phyloP scores from a whole-genome alignment of 2,888 invertebrate species.

The Latrodectus hesperus region DNA sequence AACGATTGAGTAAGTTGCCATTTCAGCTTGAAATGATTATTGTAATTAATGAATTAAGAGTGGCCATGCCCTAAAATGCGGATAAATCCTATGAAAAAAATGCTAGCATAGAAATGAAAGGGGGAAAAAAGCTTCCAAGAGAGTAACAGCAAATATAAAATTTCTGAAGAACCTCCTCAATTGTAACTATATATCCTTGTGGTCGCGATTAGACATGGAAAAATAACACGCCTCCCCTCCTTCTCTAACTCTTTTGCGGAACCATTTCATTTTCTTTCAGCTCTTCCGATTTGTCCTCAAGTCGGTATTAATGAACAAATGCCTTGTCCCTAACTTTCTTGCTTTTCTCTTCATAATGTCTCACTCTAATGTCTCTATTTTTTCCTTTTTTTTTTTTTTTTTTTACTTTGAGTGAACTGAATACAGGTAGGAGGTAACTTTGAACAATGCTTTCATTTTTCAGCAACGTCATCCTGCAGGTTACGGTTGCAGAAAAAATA shows the following conservation, averaged over 20 bases:
- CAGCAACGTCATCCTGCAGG: slow-evolving; percentile 49
- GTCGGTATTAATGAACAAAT: slow-evolving; percentile 66
- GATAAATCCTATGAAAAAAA: slow-evolving; percentile 53
- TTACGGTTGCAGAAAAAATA: slow-evolving; percentile 18
- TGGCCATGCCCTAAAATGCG: neutral
- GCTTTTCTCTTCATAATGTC: slow-evolving; percentile 36
- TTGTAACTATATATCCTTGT: slow-evolving; percentile 56
- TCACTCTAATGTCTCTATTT: slow-evolving; percentile 21
- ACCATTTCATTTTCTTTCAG: slow-evolving; percentile 64
- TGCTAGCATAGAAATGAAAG: neutral
- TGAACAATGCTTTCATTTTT: slow-evolving; percentile 67
- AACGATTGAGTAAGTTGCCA: too few relatives aligned
- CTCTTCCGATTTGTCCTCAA: slow-evolving; percentile 27
- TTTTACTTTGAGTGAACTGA: slow-evolving; percentile 6
- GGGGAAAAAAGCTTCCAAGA: neutral
- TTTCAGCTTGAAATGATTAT: too few relatives aligned
- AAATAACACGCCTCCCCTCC: slow-evolving; percentile 63
- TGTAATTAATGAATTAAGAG: too few relatives aligned
- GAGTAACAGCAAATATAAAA: slow-evolving; percentile 35
- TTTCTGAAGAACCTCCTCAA: slow-evolving; percentile 32
- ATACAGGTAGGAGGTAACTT: slow-evolving; percentile 65
- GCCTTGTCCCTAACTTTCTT: slow-evolving; percentile 61
- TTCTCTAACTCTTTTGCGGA: slow-evolving; percentile 43
- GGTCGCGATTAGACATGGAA: slow-evolving; percentile 57
- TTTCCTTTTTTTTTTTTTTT: slow-evolving; percentile 26